Conservation (phyloP, 2,113 vertebrate species). For the Melanostigma gelatinosum region DNA sequence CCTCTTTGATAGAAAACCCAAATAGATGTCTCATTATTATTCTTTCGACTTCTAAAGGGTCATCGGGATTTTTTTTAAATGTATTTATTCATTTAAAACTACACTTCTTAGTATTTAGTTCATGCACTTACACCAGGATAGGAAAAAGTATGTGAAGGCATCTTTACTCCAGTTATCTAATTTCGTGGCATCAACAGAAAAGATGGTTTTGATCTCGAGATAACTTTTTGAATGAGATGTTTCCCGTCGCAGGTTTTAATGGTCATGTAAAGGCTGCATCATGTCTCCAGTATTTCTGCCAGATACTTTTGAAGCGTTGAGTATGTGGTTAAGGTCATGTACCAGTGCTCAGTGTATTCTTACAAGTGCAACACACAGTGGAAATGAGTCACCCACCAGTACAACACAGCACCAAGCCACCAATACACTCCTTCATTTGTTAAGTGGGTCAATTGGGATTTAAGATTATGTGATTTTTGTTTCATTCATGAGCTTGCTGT, state of each 20-base stretch:
- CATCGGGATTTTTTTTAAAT: neutral
- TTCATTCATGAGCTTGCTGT: slow-evolving; percentile 64
- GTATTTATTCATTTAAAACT: neutral
- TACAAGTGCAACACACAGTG: slow-evolving; percentile 42
- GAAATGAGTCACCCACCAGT: slow-evolving; percentile 51
- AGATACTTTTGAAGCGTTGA: slow-evolving; percentile 44
- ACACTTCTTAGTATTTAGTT: neutral
- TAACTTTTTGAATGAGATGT: neutral
- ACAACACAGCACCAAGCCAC: slow-evolving; percentile 50
- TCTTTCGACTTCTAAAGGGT: neutral
- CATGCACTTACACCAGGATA: neutral
- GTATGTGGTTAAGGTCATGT: slow-evolving; percentile 59
- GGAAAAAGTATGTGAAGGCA: neutral
- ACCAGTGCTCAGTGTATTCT: slow-evolving; percentile 54
- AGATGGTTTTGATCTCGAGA: slow-evolving; percentile 2
- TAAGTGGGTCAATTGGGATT: slow-evolving; percentile 66
- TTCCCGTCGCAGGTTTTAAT: slow-evolving; percentile 1
- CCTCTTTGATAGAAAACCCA: neutral
- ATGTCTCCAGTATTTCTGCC: slow-evolving; percentile 28
- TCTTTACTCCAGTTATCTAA: neutral
- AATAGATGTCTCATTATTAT: neutral
- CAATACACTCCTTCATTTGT: slow-evolving; percentile 55
- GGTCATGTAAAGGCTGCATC: slow-evolving; percentile 4
- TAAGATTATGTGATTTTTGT: slow-evolving; percentile 65
- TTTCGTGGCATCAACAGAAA: neutral